These are phyloP conservation scores for Loxodonta africana DNA, from an alignment of 2,113 vertebrate genomes.

Conservation along the genomic window DNA sequence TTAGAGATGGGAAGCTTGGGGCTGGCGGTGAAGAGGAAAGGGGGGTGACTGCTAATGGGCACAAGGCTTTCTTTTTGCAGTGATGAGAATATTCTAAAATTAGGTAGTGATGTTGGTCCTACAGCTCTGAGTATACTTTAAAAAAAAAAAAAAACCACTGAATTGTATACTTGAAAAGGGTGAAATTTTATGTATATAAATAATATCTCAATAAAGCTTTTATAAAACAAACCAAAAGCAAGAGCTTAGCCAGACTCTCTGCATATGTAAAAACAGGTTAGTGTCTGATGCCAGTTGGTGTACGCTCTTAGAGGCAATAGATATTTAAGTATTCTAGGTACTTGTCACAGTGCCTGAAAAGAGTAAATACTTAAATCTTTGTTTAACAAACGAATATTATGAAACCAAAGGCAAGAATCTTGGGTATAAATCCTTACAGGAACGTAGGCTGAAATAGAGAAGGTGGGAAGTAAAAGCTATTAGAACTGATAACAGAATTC, in stretches of 20 bases:
- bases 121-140: not conserved
- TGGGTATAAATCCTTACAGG: not conserved
- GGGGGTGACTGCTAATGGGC: not conserved
- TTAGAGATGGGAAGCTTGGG: not conserved
- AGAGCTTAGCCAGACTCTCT: not conserved
- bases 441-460: conserved; percentile 28
- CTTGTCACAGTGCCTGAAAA: not conserved
- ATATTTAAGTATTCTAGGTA: conserved; percentile 26
- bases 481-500: conserved; percentile 34
- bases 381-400: conserved; percentile 18
- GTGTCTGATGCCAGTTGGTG: not conserved
- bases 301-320: not conserved
- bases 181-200: not conserved
- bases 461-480: conserved; percentile 21
- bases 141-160: not conserved
- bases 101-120: not conserved
- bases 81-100: not conserved
- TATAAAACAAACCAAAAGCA: not conserved
- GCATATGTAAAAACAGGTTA: not conserved
- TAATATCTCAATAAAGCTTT: conserved; percentile 1
- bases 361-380: conserved; percentile 35
- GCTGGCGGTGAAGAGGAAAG: not conserved
- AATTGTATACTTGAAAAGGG: not conserved
- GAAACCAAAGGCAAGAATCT: conserved; percentile 23
- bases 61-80: not conserved